phyloP scores from a whole-genome alignment of 2,113 vertebrate species.

The Tauraco erythrolophus region DNA sequence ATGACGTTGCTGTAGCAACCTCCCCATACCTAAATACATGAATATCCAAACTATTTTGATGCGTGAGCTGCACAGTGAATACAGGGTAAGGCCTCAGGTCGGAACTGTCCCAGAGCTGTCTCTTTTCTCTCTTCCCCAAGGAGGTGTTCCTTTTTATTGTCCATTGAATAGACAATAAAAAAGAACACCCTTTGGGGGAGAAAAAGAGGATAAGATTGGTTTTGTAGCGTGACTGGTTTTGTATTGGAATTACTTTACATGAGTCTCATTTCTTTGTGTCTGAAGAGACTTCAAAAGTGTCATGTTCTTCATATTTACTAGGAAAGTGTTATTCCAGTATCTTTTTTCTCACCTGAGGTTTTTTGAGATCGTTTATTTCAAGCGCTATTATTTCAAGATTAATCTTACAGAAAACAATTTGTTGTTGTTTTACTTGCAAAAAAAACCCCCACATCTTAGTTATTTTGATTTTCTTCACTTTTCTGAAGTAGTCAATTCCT shows the following conservation, averaged over 20 bases:
- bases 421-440: neutral
- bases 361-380: neutral
- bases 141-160: neutral
- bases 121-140: neutral
- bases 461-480: neutral
- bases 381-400: neutral
- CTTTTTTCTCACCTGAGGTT: neutral
- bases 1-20: constrained; percentile 2
- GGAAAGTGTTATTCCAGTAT: neutral
- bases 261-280: neutral
- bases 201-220: neutral
- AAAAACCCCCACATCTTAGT: neutral
- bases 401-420: neutral
- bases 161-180: neutral
- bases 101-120: neutral
- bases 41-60: neutral
- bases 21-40: neutral
- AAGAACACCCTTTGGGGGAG: neutral
- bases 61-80: neutral
- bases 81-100: neutral
- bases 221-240: neutral
- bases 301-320: neutral
- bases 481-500: neutral
- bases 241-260: neutral
- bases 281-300: neutral